Base-by-base conservation (phyloP, 2,113 vertebrate genomes). In the Neoarius graeffei region DNA sequence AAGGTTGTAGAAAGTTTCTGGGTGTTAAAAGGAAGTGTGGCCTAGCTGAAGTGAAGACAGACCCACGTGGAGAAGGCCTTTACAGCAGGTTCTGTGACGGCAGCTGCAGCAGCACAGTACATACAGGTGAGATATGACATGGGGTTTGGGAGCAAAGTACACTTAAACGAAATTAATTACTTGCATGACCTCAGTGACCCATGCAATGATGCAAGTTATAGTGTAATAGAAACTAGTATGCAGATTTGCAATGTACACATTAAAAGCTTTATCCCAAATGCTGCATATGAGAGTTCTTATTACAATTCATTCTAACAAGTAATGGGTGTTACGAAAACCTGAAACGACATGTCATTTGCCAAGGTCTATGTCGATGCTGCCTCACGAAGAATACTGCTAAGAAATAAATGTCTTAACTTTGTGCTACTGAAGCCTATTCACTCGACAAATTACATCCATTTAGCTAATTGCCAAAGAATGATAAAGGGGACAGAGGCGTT, bases 121-220 rank as follows among this genome's bases (percentile, higher is more conserved):
- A 90, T 91, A 89, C 95, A 97, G 96, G 96, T 96, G 94, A 96
- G 95, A 93, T 50, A 85, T 35, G 54, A 23, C 56, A 84, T 83
- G 15, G n/a, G 48, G 81, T 71, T 73, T 64, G 50, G 3, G 20
- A 80, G 56, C 6, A 20, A 85, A 50, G 35, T 79, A 56, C 3
- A 81, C 14, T 69, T 42, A 84, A 52, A 71, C 86, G 42, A 42
- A 42, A 42, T 85, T 74, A 15, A 84, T 54, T 80, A 27, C 23
- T 59, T 42, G 74, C n/a, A 50, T 86, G 50, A 82, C 8, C n/a
- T 79, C 7, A 64, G 20, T 42, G 76, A 76, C 19, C 23, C 5
- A 35, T 71, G 23, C 27, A 10, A 35, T 67, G 0, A 1, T 50
- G 35, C 20, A 52, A 9, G 57, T 27, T 48, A 74, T n/a, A 15